A percentile compares a stretch with the other conserved stretches of the same genome.
These are phyloP conservation scores for Odontocolon sp. DNA, from an alignment of 2,888 invertebrate genomes.

Conservation along the genomic window DNA sequence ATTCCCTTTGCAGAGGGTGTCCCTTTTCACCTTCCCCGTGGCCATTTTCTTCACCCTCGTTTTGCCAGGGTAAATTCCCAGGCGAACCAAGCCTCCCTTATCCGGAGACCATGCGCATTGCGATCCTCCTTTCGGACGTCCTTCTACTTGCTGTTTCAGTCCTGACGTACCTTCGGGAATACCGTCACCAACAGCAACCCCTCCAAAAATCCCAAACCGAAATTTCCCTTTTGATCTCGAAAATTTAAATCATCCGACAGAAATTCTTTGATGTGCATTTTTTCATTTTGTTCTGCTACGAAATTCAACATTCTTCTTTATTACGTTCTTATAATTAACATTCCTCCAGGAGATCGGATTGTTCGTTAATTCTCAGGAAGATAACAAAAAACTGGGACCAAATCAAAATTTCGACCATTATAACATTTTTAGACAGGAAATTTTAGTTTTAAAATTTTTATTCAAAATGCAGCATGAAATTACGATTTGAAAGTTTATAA, in stretches of 20 bases:
- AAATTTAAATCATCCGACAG: not conserved
- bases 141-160: not conserved
- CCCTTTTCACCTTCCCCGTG: not conserved
- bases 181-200: not conserved
- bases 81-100: slow-evolving; percentile 24
- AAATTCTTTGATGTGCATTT: too few species aligned
- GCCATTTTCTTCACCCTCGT: slow-evolving; percentile 36
- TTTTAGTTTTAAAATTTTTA: too few species aligned
- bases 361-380: too few species aligned
- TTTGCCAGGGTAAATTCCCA: slow-evolving; percentile 31
- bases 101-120: slow-evolving; percentile 34
- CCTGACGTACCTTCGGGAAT: slow-evolving; percentile 4
- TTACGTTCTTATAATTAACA: too few species aligned
- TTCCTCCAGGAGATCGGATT: too few species aligned
- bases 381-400: too few species aligned
- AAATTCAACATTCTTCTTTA: too few species aligned
- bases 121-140: not conserved
- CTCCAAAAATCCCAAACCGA: not conserved
- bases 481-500: too few species aligned
- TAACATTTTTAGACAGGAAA: too few species aligned
- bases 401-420: too few species aligned
- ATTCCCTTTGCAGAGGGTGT: not conserved
- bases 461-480: too few species aligned
- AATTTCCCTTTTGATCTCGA: not conserved
- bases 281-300: too few species aligned